These are phyloP conservation scores for Andricus curvator DNA, from an alignment of 2,888 invertebrate species.

Conservation along the genomic window DNA sequence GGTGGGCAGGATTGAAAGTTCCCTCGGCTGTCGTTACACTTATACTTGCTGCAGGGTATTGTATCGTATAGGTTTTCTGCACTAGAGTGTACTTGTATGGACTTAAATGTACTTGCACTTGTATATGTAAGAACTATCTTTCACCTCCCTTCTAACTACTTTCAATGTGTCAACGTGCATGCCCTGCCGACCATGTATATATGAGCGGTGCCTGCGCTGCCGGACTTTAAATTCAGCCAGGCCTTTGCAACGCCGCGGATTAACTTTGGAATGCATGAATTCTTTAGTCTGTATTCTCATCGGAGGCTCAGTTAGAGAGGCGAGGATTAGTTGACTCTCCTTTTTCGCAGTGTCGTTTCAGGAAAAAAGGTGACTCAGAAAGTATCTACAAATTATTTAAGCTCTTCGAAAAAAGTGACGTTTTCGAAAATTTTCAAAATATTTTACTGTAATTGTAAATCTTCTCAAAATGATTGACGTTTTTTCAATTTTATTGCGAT, in stretches of 20 bases:
- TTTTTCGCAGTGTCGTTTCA: neutral
- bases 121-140: neutral
- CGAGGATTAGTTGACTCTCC: slow-evolving; percentile 52
- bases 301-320: slow-evolving; percentile 25
- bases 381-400: neutral
- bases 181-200: slow-evolving; percentile 61
- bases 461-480: too few species aligned
- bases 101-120: neutral
- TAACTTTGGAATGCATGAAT: slow-evolving; percentile 62
- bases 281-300: slow-evolving; percentile 56
- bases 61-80: slow-evolving; percentile 31
- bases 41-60: slow-evolving; percentile 45
- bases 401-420: too few species aligned
- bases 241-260: slow-evolving; percentile 53
- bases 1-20: slow-evolving; percentile 60
- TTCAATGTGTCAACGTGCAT: slow-evolving; percentile 1
- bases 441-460: too few species aligned
- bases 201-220: slow-evolving; percentile 57
- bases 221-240: slow-evolving; percentile 63
- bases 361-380: neutral
- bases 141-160: neutral
- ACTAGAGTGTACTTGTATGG: neutral
- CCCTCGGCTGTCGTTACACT: slow-evolving; percentile 57
- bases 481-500: too few species aligned
- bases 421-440: too few species aligned